phyloP scores from a whole-genome alignment of 53 echinoderm and acorn worm genomes.

The Echinarachnius parma region DNA sequence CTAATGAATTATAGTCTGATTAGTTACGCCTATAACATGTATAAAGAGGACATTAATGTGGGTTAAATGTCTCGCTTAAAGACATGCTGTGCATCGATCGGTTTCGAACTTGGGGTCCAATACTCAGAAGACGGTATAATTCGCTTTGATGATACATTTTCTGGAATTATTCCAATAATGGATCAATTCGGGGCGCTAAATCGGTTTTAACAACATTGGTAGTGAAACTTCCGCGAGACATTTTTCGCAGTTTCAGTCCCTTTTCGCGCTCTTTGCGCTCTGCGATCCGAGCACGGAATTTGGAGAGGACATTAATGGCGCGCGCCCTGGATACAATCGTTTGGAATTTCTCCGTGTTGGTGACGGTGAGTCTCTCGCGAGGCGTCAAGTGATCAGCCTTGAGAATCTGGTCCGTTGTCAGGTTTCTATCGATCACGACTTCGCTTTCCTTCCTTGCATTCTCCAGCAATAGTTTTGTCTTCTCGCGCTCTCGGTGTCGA shows the following conservation, averaged over 20 bases:
- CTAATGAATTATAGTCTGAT: too few relatives aligned
- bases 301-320: constrained; percentile 4
- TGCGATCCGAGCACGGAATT: constrained; percentile 11
- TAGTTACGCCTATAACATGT: too few relatives aligned
- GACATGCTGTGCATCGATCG: too few relatives aligned
- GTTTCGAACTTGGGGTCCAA: too few relatives aligned
- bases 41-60: too few relatives aligned
- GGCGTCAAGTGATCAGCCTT: constrained; percentile 36
- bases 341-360: constrained; percentile 24
- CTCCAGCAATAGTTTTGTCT: constrained; percentile 47
- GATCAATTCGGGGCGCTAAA: too few relatives aligned
- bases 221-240: constrained; percentile 35
- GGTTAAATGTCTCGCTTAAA: too few relatives aligned
- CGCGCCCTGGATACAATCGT: constrained; percentile 2
- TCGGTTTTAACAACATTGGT: too few relatives aligned
- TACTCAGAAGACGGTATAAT: too few relatives aligned
- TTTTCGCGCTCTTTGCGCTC: constrained; percentile 28
- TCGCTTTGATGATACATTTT: too few relatives aligned
- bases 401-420: constrained; percentile 51
- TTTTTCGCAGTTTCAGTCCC: neutral
- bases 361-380: constrained; percentile 39
- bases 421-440: constrained; percentile 46
- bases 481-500: constrained; percentile 14
- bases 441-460: constrained; percentile 45
- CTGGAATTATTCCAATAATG: too few relatives aligned